Conservation (phyloP, 2,113 vertebrate species). For the Dolichotis patagonum region DNA sequence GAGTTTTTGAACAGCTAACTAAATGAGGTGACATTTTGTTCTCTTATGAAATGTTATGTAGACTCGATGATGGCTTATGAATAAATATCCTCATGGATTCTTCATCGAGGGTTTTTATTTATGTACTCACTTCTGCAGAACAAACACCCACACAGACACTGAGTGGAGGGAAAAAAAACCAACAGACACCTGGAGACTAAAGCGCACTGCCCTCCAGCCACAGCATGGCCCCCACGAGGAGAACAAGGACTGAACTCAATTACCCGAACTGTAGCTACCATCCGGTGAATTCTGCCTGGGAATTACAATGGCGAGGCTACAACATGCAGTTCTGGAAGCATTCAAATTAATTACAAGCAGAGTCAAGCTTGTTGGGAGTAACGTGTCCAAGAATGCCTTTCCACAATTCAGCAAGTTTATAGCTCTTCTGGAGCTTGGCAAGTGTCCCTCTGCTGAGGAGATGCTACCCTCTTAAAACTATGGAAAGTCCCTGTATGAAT, state of each 20-base stretch:
- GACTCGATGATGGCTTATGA: neutral
- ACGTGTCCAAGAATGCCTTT: slow-evolving; percentile 73
- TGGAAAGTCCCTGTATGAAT: slow-evolving; percentile 42
- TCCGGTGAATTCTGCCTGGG: slow-evolving; percentile 19
- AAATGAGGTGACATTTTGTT: slow-evolving; percentile 46
- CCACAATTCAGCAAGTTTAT: slow-evolving; percentile 74
- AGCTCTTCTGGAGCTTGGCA: slow-evolving; percentile 64
- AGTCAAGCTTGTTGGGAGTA: slow-evolving; percentile 64
- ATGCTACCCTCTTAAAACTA: slow-evolving; percentile 35
- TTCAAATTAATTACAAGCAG: slow-evolving; percentile 80
- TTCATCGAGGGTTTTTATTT: neutral
- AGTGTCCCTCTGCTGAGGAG: slow-evolving; percentile 53
- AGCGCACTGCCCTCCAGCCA: neutral
- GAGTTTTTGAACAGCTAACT: slow-evolving; percentile 14
- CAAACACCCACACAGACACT: slow-evolving; percentile 16
- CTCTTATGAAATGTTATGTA: slow-evolving; percentile 21
- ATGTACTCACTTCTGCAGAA: neutral
- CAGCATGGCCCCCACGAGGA: neutral
- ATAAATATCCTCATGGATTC: neutral
- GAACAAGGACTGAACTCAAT: slow-evolving; percentile 17
- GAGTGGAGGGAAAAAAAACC: neutral
- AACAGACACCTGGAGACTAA: slow-evolving; percentile 27
- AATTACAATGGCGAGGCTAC: slow-evolving; percentile 34
- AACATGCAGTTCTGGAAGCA: slow-evolving; percentile 66
- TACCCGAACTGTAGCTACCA: neutral